phyloP scores from a whole-genome alignment of 2,113 vertebrate species.

The Chloropsis cyanopogon region DNA sequence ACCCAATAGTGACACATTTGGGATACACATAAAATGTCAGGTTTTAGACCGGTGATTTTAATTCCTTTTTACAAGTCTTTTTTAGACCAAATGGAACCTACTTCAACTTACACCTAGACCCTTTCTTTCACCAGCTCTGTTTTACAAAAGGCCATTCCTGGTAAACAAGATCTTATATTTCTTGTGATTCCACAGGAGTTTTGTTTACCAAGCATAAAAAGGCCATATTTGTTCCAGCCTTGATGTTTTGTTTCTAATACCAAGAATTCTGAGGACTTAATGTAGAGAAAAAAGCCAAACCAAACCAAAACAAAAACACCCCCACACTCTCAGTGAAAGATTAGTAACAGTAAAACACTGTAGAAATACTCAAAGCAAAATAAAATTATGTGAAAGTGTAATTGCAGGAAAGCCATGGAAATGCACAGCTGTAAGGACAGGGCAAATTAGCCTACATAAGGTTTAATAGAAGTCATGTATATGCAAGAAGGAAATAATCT shows the following conservation, averaged over 20 bases:
- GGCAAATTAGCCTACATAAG: neutral
- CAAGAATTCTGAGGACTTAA: neutral
- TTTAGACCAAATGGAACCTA: neutral
- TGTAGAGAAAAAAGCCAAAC: neutral
- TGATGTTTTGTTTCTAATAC: neutral
- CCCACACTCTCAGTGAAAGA: neutral
- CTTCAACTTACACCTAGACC: neutral
- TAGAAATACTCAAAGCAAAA: neutral
- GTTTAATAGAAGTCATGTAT: neutral
- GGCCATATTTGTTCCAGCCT: neutral
- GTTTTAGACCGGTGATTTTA: neutral
- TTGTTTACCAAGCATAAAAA: neutral
- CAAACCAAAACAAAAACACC: neutral
- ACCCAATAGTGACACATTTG: neutral
- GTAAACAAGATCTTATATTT: neutral
- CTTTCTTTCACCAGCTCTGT: accelerated
- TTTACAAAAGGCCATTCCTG: neutral
- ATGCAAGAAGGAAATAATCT: neutral
- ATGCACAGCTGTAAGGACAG: neutral
- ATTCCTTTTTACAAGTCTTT: neutral
- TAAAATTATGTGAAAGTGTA: neutral
- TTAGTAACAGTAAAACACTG: neutral
- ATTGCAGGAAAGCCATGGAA: neutral
- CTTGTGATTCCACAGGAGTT: neutral
- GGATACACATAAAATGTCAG: neutral